phyloP scores from a whole-genome alignment of 2,113 vertebrate genomes.

The Aspidoscelis tigris region DNA sequence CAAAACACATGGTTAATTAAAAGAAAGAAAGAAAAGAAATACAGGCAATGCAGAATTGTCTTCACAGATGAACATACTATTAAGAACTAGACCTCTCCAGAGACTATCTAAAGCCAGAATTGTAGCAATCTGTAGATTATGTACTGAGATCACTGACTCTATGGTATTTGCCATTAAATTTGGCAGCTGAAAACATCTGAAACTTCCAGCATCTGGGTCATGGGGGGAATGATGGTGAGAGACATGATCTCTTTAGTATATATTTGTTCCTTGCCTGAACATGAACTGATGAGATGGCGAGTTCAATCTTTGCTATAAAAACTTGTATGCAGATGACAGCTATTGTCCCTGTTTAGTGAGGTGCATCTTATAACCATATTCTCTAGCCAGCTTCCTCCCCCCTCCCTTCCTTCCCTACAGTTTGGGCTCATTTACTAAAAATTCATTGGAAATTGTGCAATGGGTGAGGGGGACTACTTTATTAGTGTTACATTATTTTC shows the following conservation, averaged over 20 bases:
- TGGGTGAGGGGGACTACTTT: constrained; percentile 73
- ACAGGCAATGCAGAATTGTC: not conserved
- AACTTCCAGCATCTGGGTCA: not conserved
- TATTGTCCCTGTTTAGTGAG: constrained; percentile 70
- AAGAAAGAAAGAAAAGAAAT: too few species aligned
- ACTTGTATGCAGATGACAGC: constrained; percentile 53
- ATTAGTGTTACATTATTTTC: constrained; percentile 83
- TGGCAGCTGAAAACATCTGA: not conserved
- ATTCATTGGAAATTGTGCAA: constrained; percentile 71
- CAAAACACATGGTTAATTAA: too few species aligned
- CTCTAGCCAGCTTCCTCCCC: constrained; percentile 54
- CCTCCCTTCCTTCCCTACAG: constrained; percentile 50
- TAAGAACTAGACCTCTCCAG: not conserved
- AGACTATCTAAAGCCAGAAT: too few species aligned
- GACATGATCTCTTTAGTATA: not conserved
- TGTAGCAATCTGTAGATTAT: not conserved
- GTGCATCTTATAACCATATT: constrained; percentile 63
- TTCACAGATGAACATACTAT: not conserved
- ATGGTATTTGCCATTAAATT: not conserved
- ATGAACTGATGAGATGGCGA: not conserved
- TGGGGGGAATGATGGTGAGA: not conserved
- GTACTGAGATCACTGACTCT: not conserved
- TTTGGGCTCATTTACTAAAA: constrained; percentile 76
- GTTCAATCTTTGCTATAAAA: constrained; percentile 36
- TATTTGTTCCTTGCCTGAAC: not conserved